Conservation (phyloP, 2,113 vertebrate genomes). For the Mellivora capensis region DNA sequence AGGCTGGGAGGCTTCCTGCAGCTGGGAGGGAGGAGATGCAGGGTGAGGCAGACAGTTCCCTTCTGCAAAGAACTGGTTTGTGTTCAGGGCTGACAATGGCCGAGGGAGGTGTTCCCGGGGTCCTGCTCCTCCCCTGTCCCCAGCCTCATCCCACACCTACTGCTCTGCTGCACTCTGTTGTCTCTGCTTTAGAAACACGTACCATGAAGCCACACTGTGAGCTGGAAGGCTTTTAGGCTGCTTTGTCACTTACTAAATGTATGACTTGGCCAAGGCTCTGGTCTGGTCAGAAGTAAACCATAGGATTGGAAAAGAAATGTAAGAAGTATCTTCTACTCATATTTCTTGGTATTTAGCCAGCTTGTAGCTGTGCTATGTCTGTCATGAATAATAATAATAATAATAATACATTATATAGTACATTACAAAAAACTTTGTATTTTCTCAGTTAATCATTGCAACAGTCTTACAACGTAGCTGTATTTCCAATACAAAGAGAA, state of each 20-base stretch:
- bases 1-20: slow-evolving; percentile 57
- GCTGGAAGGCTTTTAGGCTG: neutral
- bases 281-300: neutral
- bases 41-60: neutral
- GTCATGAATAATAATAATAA: neutral
- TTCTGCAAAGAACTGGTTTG: neutral
- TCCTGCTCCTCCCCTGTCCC: too few relatives aligned
- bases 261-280: neutral
- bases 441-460: neutral
- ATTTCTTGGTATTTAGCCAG: neutral
- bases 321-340: neutral
- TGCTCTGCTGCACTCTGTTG: neutral
- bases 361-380: neutral
- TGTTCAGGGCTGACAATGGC: neutral
- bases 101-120: rapidly evolving
- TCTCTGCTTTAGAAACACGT: neutral
- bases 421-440: neutral
- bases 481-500: neutral
- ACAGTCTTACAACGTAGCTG: neutral
- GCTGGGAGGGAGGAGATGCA: neutral
- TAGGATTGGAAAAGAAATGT: neutral
- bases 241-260: neutral
- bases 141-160: rapidly evolving
- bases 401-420: neutral
- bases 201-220: neutral